Evolutionary conservation across 2,888 invertebrate species (phyloP).

Genomic region (Odontomyia ornata): DNA sequence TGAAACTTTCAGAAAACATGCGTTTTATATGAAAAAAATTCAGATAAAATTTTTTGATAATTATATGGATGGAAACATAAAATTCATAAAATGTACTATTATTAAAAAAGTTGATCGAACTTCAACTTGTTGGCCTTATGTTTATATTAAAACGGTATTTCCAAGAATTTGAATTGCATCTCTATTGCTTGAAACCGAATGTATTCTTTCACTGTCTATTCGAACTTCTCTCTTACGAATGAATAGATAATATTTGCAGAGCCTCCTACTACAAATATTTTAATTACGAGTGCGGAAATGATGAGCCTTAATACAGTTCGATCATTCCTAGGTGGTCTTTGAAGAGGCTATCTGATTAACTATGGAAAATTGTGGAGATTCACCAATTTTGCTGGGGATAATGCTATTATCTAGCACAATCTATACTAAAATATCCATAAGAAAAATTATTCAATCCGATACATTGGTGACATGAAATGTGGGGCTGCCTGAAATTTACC

Average conservation of each 20-base stretch:
- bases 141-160: too few species aligned
- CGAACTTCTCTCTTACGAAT: slow-evolving; percentile 61
- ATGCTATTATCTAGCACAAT: too few species aligned
- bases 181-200: slow-evolving; percentile 64
- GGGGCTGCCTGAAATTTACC: slow-evolving; percentile 70
- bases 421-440: slow-evolving; percentile 59
- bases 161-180: slow-evolving; percentile 67
- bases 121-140: too few species aligned
- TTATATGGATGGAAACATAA: too few species aligned
- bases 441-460: slow-evolving; percentile 54
- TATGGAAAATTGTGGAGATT: slow-evolving; percentile 57
- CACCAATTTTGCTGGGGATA: too few species aligned
- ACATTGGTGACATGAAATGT: slow-evolving; percentile 65
- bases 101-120: too few species aligned
- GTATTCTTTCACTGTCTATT: slow-evolving; percentile 61
- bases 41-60: too few species aligned
- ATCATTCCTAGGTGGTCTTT: slow-evolving; percentile 59
- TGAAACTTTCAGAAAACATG: too few species aligned
- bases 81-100: too few species aligned
- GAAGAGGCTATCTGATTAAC: slow-evolving; percentile 55
- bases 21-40: too few species aligned
- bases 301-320: slow-evolving; percentile 62
- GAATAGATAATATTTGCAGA: slow-evolving; percentile 67
- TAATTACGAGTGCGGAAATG: slow-evolving; percentile 59
- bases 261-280: slow-evolving; percentile 62